Evolutionary conservation across 2,888 invertebrate species (phyloP), one percentile per base, ranked within the genome.

Genomic region (Oegoconia quadripuncta): DNA sequence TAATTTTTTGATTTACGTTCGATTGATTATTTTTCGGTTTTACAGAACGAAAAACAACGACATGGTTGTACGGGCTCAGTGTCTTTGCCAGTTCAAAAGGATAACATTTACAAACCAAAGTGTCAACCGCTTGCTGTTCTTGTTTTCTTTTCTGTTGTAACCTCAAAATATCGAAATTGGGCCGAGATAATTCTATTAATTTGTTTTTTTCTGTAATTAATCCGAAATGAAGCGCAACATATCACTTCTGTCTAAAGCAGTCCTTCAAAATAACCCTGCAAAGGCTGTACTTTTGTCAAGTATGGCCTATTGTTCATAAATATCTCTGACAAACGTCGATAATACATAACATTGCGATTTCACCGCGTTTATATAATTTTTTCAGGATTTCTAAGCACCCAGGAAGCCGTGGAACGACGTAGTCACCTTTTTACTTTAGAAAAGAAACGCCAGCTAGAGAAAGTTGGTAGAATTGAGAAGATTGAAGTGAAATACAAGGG

Each of bases 381-480:
- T 74, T 12, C 39, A 89, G 89, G 88, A 60, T 78, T 60, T 50
- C 44, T 86, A 26, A 87, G 90, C 37, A 89, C 79, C 33, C 81
- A 81, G 36, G 90, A 89, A 40, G 86, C 88, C 9, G 75, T 84
- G 36, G 81, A 88, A 37, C 82, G 89, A 16, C 91, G 92, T 38
- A 91, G 91, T 74, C 89, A 92, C 34, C 65, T 98, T 9, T 98
- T 97, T 66, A 84, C 90, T 3, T 70, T 91, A 27, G 98, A 98
- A 70, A 90, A 92, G 62, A 90, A 91, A 46, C 89, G 93, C 0
- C 97, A 97, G 69, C 68, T 77, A 29, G 90, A 92, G 20, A 81
- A 89, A 9, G 88, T 98, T 7, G 96, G 96, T 0, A 89, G 98
- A 62, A 89, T 98, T 42, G 96, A 98, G 64, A 98, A 98, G 86